phyloP scores from a whole-genome alignment of 2,888 invertebrate genomes.

The Netelia melanura region DNA sequence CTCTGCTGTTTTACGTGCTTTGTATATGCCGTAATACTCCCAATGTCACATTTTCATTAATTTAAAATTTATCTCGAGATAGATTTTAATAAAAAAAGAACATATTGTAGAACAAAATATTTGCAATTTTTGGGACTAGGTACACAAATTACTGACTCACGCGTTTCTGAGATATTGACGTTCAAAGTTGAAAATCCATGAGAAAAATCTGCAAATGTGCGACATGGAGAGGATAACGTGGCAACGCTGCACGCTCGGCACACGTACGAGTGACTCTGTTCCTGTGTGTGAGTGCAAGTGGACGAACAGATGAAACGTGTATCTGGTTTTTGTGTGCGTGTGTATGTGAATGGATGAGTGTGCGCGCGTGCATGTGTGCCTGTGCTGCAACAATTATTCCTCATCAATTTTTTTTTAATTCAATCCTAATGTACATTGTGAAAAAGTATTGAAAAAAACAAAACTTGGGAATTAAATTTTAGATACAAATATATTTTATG shows the following conservation, averaged over 20 bases:
- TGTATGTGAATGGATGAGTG: too few species aligned
- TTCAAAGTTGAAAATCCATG: conserved; percentile 8
- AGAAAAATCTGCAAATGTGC: neutral
- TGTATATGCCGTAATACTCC: neutral
- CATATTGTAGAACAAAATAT: neutral
- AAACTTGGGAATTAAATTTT: neutral
- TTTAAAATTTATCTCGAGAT: conserved; percentile 1
- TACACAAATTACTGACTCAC: neutral
- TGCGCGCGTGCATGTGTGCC: neutral
- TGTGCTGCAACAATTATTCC: neutral
- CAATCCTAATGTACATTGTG: neutral
- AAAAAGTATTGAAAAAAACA: neutral
- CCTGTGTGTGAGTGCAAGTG: too few species aligned
- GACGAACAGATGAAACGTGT: too few species aligned
- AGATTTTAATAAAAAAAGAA: conserved; percentile 12
- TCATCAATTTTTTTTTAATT: neutral
- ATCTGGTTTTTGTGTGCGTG: too few species aligned
- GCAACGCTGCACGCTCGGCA: neutral
- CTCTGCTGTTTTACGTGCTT: neutral
- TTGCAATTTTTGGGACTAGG: neutral
- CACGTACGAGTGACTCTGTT: neutral
- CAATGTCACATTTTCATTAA: neutral
- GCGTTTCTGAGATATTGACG: conserved; percentile 10
- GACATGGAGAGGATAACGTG: conserved; percentile 7
- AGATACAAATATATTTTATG: neutral